A percentile compares a stretch with the other conserved stretches of the same genome.
phyloP scores from a whole-genome alignment of 1,140 invertebrate species.

The Drosophila asahinai region DNA sequence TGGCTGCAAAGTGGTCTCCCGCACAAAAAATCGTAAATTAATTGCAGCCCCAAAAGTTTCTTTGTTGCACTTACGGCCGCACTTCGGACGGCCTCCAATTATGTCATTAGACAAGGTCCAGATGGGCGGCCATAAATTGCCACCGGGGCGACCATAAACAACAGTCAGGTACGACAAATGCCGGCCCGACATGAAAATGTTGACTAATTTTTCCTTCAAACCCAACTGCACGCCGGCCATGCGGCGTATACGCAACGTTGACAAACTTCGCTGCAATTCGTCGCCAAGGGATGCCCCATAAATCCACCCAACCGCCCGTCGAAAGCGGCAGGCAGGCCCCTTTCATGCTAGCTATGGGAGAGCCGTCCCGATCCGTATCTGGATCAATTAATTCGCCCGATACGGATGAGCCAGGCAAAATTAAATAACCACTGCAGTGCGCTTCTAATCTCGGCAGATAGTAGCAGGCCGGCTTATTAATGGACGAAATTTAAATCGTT shows the following conservation, averaged over 20 bases:
- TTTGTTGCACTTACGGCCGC: constrained; percentile 44
- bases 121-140: constrained; percentile 63
- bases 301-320: constrained; percentile 21
- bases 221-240: constrained; percentile 21
- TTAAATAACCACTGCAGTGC: constrained; percentile 21
- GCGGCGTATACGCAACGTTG: constrained; percentile 51
- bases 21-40: constrained; percentile 64
- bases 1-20: constrained; percentile 45
- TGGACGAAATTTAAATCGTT: background rate
- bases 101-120: constrained; percentile 66
- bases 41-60: constrained; percentile 53
- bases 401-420: constrained; percentile 33
- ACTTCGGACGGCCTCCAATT: constrained; percentile 50
- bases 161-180: constrained; percentile 69
- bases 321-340: background rate
- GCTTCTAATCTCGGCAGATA: constrained; percentile 3
- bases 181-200: constrained; percentile 64
- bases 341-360: background rate
- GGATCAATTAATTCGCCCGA: constrained; percentile 40
- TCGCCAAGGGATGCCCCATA: constrained; percentile 34
- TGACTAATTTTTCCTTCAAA: constrained; percentile 67
- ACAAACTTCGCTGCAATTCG: constrained; percentile 52
- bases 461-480: constrained; percentile 12
- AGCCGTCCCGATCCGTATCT: constrained; percentile 29
- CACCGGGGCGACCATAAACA: constrained; percentile 59